Conservation (phyloP, 1,140 invertebrate species). For the Lepidurus arcticus region DNA sequence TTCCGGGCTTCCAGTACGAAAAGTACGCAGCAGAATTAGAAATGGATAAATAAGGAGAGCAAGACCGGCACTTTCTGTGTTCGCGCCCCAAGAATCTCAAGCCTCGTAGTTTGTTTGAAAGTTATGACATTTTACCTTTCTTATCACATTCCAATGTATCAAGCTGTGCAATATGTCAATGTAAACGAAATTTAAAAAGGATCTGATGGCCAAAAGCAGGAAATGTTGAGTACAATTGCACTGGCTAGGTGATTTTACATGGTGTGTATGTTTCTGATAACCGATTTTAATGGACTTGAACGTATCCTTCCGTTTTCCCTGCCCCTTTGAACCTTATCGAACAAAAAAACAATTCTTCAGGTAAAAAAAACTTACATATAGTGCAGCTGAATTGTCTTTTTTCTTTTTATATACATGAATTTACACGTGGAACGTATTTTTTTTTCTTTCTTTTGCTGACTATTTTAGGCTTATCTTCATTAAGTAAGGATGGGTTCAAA, state of each 20-base stretch:
- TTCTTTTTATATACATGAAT: no score
- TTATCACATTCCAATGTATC: neutral
- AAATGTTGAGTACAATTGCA: neutral
- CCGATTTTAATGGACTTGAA: neutral
- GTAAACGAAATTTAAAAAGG: neutral
- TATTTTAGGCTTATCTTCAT: neutral
- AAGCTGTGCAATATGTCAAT: neutral
- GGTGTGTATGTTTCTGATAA: neutral
- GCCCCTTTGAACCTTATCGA: neutral
- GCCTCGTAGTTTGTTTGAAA: neutral
- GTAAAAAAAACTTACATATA: neutral
- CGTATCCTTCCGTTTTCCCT: neutral
- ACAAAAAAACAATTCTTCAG: neutral
- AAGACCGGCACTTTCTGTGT: neutral
- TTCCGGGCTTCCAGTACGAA: constrained; percentile 29
- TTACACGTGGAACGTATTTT: neutral
- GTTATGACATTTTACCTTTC: neutral
- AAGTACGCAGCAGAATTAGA: constrained; percentile 28
- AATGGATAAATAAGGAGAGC: constrained; percentile 23
- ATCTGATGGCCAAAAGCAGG: neutral
- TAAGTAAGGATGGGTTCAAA: neutral
- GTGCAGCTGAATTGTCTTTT: neutral
- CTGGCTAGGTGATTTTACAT: neutral
- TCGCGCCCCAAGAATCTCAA: neutral
- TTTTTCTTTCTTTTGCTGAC: neutral